These are phyloP conservation scores for Vombatus ursinus DNA, from an alignment of 2,113 vertebrate genomes.

Conservation along the genomic window DNA sequence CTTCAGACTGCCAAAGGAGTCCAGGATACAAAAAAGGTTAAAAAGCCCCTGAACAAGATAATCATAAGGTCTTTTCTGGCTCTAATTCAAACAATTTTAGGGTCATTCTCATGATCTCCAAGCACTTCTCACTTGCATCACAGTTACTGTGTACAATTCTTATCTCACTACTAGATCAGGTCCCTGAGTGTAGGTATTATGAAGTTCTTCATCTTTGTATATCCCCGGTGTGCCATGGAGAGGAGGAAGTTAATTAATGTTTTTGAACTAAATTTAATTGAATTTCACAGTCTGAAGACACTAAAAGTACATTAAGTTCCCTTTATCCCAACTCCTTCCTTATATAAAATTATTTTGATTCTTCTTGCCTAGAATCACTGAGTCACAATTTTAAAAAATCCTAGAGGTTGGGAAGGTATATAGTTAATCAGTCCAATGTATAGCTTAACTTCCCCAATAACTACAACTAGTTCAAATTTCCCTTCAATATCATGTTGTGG, in stretches of 20 bases:
- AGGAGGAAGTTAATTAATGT: not conserved
- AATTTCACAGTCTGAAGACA: not conserved
- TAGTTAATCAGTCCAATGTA: too few relatives aligned
- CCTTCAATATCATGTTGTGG: too few relatives aligned
- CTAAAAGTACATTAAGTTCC: fast-evolving
- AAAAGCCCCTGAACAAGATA: not conserved
- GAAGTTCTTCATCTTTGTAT: not conserved
- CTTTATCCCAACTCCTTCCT: not conserved
- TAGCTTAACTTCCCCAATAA: too few relatives aligned
- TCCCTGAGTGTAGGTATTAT: not conserved
- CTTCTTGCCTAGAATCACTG: conserved; percentile 7
- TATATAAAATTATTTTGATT: not conserved
- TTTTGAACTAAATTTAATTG: not conserved
- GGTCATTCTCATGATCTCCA: not conserved
- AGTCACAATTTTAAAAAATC: not conserved
- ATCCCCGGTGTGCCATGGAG: not conserved
- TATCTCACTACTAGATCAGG: not conserved
- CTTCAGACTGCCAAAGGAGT: not conserved
- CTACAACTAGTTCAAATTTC: too few relatives aligned
- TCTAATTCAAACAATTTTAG: not conserved
- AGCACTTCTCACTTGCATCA: not conserved
- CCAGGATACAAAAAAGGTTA: not conserved
- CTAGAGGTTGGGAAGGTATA: not conserved
- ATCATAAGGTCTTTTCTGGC: not conserved
- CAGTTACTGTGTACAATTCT: not conserved